Base-by-base conservation (phyloP, 2,888 invertebrate species). In the Pammene aurita region DNA sequence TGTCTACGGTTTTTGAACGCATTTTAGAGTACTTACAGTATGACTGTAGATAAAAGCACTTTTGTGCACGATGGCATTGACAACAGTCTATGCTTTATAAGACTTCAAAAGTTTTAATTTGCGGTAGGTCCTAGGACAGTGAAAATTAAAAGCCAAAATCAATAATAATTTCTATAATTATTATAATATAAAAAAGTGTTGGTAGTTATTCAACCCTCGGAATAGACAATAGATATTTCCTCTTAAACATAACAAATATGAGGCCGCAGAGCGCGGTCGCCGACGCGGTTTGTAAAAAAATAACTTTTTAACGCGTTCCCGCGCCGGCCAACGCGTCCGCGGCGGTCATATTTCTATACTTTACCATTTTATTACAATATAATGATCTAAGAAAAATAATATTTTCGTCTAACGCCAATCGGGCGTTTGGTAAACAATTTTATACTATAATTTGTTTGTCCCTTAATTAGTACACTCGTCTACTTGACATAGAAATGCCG, bases 111-210 rank as follows among this genome's bases (percentile, higher is more conserved):
- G 2, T 26, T 26, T 26, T 4, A n/a, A 46, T 38, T 38, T 38
- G 7, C 38, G 9, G 7, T 7, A 44, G 42, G 18, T 10, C 9
- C 42, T 34, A 57, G 61, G 46, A 61, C 42, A 55, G n/a, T 54
- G n/a, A 71, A 83, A 84, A 75, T 61, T 72, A 84, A 88, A 89
- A 84, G 75, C 82, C 78, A 71, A 64, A 70, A 82, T 93, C 93
- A 93, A 93, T 93, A 93, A 93, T 93, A 93, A 93, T 93, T 92
- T 93, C 93, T 93, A 93, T 93, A 93, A 93, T 93, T 93, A 93
- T 93, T 90, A 92, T 93, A 92, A 92, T 93, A 93, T 93, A 93
- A 93, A 93, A 93, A 93, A 93, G 93, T 93, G 92, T 92, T 86
- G 91, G 88, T 92, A 89, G 87, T 91, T 90, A 86, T 86, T 86